Evolutionary conservation across 2,113 vertebrate genomes (phyloP), one percentile per base, ranked within the genome.

Genomic region (Bubo bubo): DNA sequence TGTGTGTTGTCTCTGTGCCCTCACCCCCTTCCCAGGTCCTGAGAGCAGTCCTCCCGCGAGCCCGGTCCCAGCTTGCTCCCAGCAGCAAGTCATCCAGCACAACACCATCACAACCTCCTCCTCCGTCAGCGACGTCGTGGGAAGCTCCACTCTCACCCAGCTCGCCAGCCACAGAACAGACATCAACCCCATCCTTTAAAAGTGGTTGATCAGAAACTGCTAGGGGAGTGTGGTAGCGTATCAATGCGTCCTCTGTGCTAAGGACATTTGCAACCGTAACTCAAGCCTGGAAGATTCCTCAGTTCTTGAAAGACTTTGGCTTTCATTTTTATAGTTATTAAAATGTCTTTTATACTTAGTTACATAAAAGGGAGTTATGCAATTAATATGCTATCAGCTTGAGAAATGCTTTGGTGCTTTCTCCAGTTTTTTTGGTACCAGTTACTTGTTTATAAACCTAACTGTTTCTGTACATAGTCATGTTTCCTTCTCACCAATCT

Each of bases 71-170:
- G 98, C 98, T 50, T 99, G 99, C 97, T 99, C 99, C 73, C 99
- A 99, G 98, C 99, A 99, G 97, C 99, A 99, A 96, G 99, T 99
- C 98, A 99, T 99, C 98, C 99, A 99, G 98, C 99, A 99, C 98
- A 99, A 99, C 98, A 99, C 99, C 98, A 99, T 99, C 98, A 99
- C 99, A 41, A 99, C 99, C 93, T 99, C 99, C 97, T 99, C 99
- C 47, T 98, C 99, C 0, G 98, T 99, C 98, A 99, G 99, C 7
- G 98, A 99, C 85, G 98, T 98, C 12, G 98, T 98, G 92, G 99
- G 99, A 97, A 98, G 98, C 97, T 98, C 98, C 80, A 98, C 98
- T 86, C 99, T 99, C 85, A 99, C 98, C 83, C 99, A 99, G 97
- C 98, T 99, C 37, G 82, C 98, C 97, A 99, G 99, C 98, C 99